Percentiles rank a stretch among this genome's conserved stretches.
Conservation (phyloP, 2,888 invertebrate genomes). For the Drosophila melanosoma region DNA sequence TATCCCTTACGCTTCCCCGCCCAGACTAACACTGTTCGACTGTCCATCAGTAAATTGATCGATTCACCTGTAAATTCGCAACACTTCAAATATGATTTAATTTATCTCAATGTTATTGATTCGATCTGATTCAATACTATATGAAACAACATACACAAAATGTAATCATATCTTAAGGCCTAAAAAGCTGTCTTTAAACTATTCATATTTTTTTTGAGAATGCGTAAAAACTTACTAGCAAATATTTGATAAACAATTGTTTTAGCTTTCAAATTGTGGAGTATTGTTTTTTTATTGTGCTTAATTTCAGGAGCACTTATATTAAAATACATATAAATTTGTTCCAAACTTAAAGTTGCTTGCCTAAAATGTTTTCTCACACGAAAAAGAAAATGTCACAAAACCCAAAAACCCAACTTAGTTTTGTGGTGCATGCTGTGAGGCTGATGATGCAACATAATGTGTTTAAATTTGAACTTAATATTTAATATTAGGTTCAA, state of each 20-base stretch:
- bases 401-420: background rate
- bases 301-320: background rate
- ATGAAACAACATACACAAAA: background rate
- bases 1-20: background rate
- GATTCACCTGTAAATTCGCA: conserved; percentile 58
- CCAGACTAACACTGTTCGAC: conserved; percentile 12
- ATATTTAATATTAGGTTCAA: background rate
- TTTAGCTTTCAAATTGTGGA: background rate
- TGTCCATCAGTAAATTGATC: conserved; percentile 40
- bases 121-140: conserved; percentile 9
- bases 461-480: background rate
- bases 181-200: background rate
- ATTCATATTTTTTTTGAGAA: background rate
- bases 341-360: background rate
- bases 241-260: background rate
- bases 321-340: background rate
- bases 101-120: conserved; percentile 32
- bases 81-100: conserved; percentile 53
- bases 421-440: background rate
- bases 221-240: background rate
- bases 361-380: background rate
- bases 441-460: background rate
- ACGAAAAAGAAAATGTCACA: background rate
- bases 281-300: background rate
- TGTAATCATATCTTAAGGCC: background rate